Evolutionary conservation across 2,888 invertebrate species (phyloP).

Genomic region (Sialis fuliginosa): DNA sequence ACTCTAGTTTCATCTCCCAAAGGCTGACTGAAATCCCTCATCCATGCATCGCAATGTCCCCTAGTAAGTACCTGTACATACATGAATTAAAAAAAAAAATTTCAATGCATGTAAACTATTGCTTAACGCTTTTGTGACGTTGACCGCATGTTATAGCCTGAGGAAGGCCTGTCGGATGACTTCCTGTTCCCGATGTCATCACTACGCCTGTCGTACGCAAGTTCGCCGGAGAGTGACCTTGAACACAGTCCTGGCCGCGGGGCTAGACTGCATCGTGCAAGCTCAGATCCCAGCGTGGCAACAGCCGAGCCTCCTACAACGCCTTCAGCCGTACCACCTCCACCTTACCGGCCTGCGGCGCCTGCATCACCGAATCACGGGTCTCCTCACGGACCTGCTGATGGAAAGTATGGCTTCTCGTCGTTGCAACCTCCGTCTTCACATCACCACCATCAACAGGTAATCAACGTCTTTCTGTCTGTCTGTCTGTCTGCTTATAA

Average conservation of each 20-base stretch:
- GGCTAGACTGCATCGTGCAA: constrained; percentile 48
- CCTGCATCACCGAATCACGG: constrained; percentile 76
- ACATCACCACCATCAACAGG: no score
- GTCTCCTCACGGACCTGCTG: constrained; percentile 65
- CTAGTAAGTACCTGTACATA: no score
- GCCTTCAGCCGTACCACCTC: constrained; percentile 52
- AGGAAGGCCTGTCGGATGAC: constrained; percentile 93
- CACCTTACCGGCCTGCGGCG: constrained; percentile 63
- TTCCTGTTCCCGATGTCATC: constrained; percentile 98
- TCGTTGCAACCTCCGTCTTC: no score
- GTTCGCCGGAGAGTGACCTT: constrained; percentile 89
- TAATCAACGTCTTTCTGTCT: no score
- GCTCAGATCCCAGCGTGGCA: constrained; percentile 82
- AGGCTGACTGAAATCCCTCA: no score
- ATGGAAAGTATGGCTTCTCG: constrained; percentile 51
- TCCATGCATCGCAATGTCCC: no score
- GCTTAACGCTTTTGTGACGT: no score
- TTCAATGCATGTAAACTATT: no score
- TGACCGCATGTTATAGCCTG: constrained; percentile 47
- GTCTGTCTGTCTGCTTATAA: no score
- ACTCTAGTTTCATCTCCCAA: no score
- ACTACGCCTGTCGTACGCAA: constrained; percentile 85
- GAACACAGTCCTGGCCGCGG: constrained; percentile 61
- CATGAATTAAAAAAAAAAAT: no score
- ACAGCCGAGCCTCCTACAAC: constrained; percentile 76